A percentile compares a stretch with the other conserved stretches of the same genome.
Evolutionary conservation across 2,797 vertebrate species (phyloP).

Genomic region (Hippopotamyrus pictus): DNA sequence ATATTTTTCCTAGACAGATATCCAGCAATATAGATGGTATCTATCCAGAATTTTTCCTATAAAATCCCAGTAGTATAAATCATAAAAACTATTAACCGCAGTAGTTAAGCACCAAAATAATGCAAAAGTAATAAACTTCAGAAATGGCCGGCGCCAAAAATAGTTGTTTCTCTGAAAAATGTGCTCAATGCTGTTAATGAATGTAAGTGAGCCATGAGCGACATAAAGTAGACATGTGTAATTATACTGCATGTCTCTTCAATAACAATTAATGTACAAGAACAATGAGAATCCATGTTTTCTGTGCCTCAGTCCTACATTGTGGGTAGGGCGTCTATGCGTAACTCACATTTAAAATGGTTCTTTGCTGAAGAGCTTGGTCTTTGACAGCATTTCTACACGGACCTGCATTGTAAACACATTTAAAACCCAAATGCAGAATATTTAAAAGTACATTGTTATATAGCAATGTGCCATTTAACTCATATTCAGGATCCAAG

Average conservation of each 20-base stretch:
- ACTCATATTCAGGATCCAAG: neutral
- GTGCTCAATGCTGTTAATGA: neutral
- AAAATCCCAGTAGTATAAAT: neutral
- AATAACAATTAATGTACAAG: neutral
- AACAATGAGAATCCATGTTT: conserved; percentile 1
- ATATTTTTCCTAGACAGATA: neutral
- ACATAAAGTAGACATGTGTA: neutral
- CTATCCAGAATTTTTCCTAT: neutral
- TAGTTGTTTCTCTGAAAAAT: neutral
- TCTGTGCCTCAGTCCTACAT: neutral
- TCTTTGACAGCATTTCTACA: neutral
- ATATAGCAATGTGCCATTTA: neutral
- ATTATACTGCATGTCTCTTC: neutral
- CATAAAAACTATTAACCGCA: neutral
- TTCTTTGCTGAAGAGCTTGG: neutral
- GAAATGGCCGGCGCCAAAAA: neutral
- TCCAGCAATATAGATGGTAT: neutral
- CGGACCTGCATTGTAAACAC: neutral
- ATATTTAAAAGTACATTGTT: neutral
- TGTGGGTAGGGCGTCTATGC: neutral
- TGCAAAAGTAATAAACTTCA: neutral
- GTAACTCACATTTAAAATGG: neutral
- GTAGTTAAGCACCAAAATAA: neutral
- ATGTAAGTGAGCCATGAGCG: neutral
- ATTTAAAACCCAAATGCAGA: neutral